Base-by-base conservation (phyloP, 2,113 vertebrate genomes). In the Antechinus flavipes region DNA sequence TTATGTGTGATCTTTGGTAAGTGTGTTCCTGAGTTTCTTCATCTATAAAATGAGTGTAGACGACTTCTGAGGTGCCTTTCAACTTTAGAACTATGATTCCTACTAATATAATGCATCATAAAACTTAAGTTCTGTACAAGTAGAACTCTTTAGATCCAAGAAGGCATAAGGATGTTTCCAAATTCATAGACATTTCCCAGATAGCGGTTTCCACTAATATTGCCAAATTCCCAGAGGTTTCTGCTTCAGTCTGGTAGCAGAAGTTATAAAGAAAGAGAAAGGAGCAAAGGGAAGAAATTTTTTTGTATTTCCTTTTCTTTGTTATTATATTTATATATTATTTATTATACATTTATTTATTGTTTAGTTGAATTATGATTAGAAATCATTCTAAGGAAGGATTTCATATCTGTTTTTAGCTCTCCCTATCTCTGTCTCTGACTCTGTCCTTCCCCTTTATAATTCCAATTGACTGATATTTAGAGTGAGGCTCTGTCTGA, bases 21-120 rank as follows among this genome's bases (percentile, higher is more conserved):
- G 23, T 90, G 50, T 2, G 4, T 54, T 90, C 68, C 90, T 91
- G 46, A 90, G 56, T 93, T 93, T 93, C 76, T 91, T 94, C 16
- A 90, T 3, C 2, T 23, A 93, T 52, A 93, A 56, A 94, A 22
- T 92, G 46, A 50, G 23, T 11, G 68, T 42, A 23, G 68, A 42
- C 19, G 5, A n/a, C 14, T 14, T 76, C 61, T 84, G n/a, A 84
- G 19, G n/a, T 84, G 7, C 19, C 5, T 84, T 84, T 7, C 5
- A 42, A 19, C 19, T 84, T 7, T 84, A 84, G n/a, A 42, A 42
- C 19, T 84, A 8, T 42, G 68, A 42, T n/a, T 1, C 35, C 14
- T 23, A 22, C 68, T 42, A 84, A 42, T 84, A 84, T 84, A 84
- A 42, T 84, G 42, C 7, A 42, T 84, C 23, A 22, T 84, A 42